These are phyloP conservation scores for Drosophila yooni DNA, from an alignment of 2,888 invertebrate genomes.

Conservation along the genomic window DNA sequence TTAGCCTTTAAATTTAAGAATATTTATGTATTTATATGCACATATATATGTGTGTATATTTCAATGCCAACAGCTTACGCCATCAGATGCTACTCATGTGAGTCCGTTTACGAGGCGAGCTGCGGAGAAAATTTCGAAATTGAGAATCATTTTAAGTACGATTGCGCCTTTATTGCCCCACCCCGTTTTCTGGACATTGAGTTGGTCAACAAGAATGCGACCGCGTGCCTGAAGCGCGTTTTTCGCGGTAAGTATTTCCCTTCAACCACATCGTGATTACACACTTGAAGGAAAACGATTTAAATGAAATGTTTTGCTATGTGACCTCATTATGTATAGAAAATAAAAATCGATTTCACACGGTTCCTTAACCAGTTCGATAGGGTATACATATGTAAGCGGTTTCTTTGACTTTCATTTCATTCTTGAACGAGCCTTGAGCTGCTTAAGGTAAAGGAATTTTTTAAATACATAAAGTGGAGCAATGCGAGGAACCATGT, in stretches of 20 bases:
- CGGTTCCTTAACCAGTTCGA: not conserved
- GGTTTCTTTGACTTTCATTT: not conserved
- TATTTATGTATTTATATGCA: not conserved
- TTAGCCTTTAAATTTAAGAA: conserved; percentile 37
- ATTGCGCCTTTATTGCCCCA: conserved; percentile 78
- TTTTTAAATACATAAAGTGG: not conserved
- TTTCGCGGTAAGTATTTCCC: conserved; percentile 77
- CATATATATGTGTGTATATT: conserved; percentile 8
- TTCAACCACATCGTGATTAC: not conserved
- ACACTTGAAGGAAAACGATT: conserved; percentile 7
- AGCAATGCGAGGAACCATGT: not conserved
- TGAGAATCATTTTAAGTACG: conserved; percentile 80
- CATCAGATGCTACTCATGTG: conserved; percentile 83
- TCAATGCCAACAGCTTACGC: conserved; percentile 77
- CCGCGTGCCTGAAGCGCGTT: conserved; percentile 82
- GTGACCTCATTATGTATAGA: conserved; percentile 12
- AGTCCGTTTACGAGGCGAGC: conserved; percentile 80
- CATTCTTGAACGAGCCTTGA: not conserved
- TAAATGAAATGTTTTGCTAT: not conserved
- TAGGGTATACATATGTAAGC: not conserved
- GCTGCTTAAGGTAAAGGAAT: not conserved
- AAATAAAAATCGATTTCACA: not conserved
- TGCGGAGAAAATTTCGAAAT: conserved; percentile 80
- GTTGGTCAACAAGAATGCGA: conserved; percentile 75
- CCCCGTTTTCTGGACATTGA: conserved; percentile 81